Evolutionary conservation across 1,140 invertebrate species (phyloP).

Genomic region (Teleopsis dalmanni): DNA sequence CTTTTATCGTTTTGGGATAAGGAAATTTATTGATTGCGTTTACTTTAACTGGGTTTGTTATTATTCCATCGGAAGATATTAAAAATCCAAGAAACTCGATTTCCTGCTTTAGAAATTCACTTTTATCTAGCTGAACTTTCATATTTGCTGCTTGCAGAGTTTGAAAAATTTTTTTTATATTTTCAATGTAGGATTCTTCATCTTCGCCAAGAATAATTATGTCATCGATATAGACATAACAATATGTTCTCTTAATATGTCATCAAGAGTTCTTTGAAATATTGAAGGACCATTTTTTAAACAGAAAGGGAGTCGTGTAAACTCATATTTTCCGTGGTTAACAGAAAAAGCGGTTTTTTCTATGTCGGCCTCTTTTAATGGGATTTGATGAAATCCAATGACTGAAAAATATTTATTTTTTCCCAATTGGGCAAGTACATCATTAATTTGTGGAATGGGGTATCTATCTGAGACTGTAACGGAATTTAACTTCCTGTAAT

Average conservation of each 20-base stretch:
- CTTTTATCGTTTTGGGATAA: background rate
- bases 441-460: constrained; percentile 48
- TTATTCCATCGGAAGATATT: too few species aligned
- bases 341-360: constrained; percentile 42
- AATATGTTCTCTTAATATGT: background rate
- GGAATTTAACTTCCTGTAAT: constrained; percentile 33
- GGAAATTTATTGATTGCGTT: constrained; percentile 11
- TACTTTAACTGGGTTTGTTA: constrained; percentile 15
- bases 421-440: constrained; percentile 43
- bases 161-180: constrained; percentile 1
- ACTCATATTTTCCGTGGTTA: constrained; percentile 4
- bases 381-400: constrained; percentile 48
- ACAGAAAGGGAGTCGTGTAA: background rate
- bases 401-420: constrained; percentile 40
- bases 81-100: too few species aligned
- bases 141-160: constrained; percentile 1
- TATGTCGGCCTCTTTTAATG: constrained; percentile 23
- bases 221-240: constrained; percentile 6
- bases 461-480: constrained; percentile 41
- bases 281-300: constrained; percentile 1
- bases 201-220: constrained; percentile 1
- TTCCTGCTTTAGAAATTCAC: background rate
- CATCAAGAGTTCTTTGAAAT: constrained; percentile 1
- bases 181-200: constrained; percentile 1
- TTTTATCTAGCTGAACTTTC: constrained; percentile 1